A percentile compares a stretch with the other conserved stretches of the same genome.
phyloP scores from a whole-genome alignment of 2,113 vertebrate genomes.

The Caretta caretta region DNA sequence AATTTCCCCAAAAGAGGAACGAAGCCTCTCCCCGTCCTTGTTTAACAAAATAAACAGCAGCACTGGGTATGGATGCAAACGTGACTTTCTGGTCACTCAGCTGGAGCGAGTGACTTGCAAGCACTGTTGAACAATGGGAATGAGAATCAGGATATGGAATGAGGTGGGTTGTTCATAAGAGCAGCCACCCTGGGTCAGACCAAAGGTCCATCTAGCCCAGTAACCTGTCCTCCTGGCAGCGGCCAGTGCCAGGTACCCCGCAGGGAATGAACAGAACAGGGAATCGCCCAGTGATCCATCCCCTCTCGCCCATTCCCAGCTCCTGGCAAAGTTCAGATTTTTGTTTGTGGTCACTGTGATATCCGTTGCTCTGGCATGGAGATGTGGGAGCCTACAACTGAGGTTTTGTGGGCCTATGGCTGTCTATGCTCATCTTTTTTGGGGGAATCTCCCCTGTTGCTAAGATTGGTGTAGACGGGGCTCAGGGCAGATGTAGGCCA shows the following conservation, averaged over 20 bases:
- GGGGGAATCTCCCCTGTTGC: background rate
- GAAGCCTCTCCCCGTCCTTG: background rate
- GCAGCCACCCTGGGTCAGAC: too few species aligned
- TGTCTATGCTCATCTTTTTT: background rate
- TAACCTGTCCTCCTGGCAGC: accelerated
- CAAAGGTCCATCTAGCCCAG: too few species aligned
- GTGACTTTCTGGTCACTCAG: background rate
- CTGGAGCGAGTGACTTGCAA: background rate
- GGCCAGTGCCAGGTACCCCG: too few species aligned
- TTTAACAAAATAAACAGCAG: background rate
- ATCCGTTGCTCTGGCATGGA: background rate
- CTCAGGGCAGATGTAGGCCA: background rate
- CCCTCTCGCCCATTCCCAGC: too few species aligned
- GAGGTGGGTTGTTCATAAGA: background rate
- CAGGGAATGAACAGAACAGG: too few species aligned
- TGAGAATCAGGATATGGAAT: background rate
- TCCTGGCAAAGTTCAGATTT: background rate
- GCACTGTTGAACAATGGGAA: background rate
- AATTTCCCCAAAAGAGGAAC: background rate
- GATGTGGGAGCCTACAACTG: background rate
- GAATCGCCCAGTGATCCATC: too few species aligned
- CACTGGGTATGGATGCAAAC: background rate
- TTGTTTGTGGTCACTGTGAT: background rate
- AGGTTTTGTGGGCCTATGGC: background rate
- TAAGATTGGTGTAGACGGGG: background rate